Conservation (phyloP, 2,113 vertebrate genomes). For the Calonectris borealis region DNA sequence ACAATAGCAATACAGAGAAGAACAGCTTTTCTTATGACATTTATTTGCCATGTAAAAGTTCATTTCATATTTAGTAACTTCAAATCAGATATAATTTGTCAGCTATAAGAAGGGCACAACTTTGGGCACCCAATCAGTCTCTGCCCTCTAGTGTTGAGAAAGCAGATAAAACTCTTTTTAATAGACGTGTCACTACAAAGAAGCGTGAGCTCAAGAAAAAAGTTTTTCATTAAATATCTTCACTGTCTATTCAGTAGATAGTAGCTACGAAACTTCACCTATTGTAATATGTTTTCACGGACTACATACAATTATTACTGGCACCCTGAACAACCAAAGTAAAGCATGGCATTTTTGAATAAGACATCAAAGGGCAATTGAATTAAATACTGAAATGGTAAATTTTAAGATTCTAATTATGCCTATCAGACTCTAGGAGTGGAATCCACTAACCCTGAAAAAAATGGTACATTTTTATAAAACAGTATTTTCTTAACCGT, state of each 20-base stretch:
- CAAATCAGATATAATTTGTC: conserved; percentile 67
- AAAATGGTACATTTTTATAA: background rate
- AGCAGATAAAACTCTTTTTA: conserved; percentile 68
- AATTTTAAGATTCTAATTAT: background rate
- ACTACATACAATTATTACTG: background rate
- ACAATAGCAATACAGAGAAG: background rate
- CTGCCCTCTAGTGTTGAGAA: conserved; percentile 86
- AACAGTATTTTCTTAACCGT: background rate
- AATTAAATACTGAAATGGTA: background rate
- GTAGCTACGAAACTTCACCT: background rate
- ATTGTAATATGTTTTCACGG: background rate
- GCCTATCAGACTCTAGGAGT: background rate
- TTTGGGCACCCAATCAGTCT: conserved; percentile 74
- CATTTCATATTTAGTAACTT: conserved; percentile 44
- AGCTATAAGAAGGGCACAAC: conserved; percentile 67
- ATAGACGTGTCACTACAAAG: conserved; percentile 23
- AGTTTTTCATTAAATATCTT: conserved; percentile 32
- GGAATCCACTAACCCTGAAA: background rate
- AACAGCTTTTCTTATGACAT: background rate
- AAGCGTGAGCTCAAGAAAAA: background rate
- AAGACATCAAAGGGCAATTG: background rate
- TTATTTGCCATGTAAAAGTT: conserved; percentile 25
- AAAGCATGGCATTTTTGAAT: background rate
- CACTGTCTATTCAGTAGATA: background rate
- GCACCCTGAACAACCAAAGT: background rate